These are phyloP conservation scores for Rotaria sp. DNA, from an alignment of 2,888 invertebrate genomes.

Conservation along the genomic window DNA sequence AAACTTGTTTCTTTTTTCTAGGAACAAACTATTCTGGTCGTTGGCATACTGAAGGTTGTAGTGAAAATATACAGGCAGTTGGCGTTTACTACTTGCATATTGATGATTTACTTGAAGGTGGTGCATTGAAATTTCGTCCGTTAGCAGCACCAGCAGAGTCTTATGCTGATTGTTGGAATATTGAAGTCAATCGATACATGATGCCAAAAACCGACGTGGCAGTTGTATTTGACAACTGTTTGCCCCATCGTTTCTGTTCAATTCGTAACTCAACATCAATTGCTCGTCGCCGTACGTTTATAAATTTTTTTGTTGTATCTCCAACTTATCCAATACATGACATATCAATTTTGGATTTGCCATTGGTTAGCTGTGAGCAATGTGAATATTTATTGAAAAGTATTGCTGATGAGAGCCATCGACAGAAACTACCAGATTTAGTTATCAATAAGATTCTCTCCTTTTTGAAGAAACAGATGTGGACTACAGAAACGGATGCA, in stretches of 20 bases:
- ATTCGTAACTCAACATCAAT: not conserved
- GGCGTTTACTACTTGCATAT: not conserved
- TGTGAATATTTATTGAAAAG: too few relatives aligned
- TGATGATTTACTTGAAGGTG: not conserved
- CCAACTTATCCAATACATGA: not conserved
- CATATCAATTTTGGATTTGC: not conserved
- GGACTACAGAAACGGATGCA: not conserved
- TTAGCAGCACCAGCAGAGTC: not conserved
- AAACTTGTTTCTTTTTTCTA: too few relatives aligned
- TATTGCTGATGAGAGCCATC: too few relatives aligned
- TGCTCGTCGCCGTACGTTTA: not conserved
- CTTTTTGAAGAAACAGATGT: not conserved
- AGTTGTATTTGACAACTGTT: not conserved
- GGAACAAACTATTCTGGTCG: too few relatives aligned
- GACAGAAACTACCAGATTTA: not conserved
- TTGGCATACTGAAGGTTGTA: not conserved
- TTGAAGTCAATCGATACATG: not conserved
- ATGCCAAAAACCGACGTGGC: not conserved
- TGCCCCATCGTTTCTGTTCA: constrained; percentile 2
- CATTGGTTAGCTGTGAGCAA: not conserved
- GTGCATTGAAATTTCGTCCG: not conserved
- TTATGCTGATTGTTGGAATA: not conserved
- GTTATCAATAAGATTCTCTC: not conserved
- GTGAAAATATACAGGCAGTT: not conserved
- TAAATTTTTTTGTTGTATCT: not conserved